Evolutionary conservation across 2,888 invertebrate species (phyloP), one percentile per base, ranked within the genome.

Genomic region (Agrilus mali): DNA sequence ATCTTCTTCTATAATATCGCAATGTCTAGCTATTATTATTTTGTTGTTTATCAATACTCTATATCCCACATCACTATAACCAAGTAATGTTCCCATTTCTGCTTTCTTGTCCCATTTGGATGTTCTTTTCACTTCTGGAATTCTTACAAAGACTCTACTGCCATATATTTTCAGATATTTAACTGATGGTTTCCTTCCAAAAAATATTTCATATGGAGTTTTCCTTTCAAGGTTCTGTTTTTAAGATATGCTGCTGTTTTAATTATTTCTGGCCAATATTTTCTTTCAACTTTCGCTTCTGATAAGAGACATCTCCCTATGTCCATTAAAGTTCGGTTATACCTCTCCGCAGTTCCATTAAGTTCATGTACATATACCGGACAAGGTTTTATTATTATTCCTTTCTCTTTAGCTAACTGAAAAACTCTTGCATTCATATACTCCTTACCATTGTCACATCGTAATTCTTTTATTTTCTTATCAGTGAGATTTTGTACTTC

Each of bases 361-460:
- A 52, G 40, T 42, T 54, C 48, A 45, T 51, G 53, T 38, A 49
- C 48, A 42, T 54, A 55, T 3, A 51, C 44, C 44, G 54, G 53
- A 42, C 51, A 50, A 17, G 48, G 37, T 36, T 49, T 43, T 38
- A 50, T 40, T 40, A 38, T 17, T 36, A 55, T 53, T n/a, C 50
- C 48, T 37, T 53, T 52, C 17, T 52, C 44, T 33, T 44, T 48
- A n/a, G 40, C 40, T 36, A 54, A 50, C 14, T 49, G 33, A 47
- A 43, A 49, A 42, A 55, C 44, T 32, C 48, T 44, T 32, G 34
- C 33, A 45, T 52, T 50, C 38, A 47, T 38, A 37, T 52, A 50
- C 43, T 51, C 48, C 17, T 38, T 47, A 8, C 46, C 38, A 36
- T 40, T 48, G 16, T 31, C 41, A 39, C 50, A 53, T 36, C 52